Conservation (phyloP, 2,888 invertebrate genomes). For the Tridacna crocea region DNA sequence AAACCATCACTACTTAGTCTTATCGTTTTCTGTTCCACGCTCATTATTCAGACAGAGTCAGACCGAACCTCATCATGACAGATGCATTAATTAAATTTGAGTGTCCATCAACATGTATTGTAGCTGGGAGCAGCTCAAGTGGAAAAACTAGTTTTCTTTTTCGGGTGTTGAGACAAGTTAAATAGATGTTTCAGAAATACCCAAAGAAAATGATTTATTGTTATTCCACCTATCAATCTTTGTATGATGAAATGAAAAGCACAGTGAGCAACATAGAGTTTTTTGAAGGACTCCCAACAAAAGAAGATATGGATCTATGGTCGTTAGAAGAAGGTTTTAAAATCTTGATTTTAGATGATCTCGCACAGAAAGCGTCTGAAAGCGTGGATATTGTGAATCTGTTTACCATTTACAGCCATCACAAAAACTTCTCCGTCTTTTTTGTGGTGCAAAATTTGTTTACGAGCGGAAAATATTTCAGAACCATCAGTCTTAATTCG, state of each 20-base stretch:
- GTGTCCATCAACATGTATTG: slow-evolving; percentile 46
- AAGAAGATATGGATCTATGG: slow-evolving; percentile 55
- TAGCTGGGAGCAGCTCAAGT: slow-evolving; percentile 41
- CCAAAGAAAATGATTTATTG: slow-evolving; percentile 45
- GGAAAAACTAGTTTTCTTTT: slow-evolving; percentile 50
- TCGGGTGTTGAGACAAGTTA: slow-evolving; percentile 34
- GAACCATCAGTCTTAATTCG: slow-evolving; percentile 58
- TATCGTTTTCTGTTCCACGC: not conserved
- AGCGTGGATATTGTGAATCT: slow-evolving; percentile 50
- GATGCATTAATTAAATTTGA: slow-evolving; percentile 47
- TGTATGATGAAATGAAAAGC: slow-evolving; percentile 46
- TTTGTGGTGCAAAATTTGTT: slow-evolving; percentile 61
- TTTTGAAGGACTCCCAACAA: slow-evolving; percentile 49
- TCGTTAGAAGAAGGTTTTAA: slow-evolving; percentile 43
- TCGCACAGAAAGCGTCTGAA: slow-evolving; percentile 45
- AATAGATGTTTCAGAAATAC: slow-evolving; percentile 33
- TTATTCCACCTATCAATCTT: slow-evolving; percentile 38
- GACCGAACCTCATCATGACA: slow-evolving; percentile 15
- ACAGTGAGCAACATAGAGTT: slow-evolving; percentile 32
- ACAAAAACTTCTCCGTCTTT: slow-evolving; percentile 52
- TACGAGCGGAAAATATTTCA: slow-evolving; percentile 55
- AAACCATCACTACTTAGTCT: not conserved
- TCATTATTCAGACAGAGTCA: not conserved
- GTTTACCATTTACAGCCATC: slow-evolving; percentile 53
- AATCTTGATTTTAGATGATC: slow-evolving; percentile 58